phyloP scores from a whole-genome alignment of 2,888 invertebrate species.

The Eilema caniola region DNA sequence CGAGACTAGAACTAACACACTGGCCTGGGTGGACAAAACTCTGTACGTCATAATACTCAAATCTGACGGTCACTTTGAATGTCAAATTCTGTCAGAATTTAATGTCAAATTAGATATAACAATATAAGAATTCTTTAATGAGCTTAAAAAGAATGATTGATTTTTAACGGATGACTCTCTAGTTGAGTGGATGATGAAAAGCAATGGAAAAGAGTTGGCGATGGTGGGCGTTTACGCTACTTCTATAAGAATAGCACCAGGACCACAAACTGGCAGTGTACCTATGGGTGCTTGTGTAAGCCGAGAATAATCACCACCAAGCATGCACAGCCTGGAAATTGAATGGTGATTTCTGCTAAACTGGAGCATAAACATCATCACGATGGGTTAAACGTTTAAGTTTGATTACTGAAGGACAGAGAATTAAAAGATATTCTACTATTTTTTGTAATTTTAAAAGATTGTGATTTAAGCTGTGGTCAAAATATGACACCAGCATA shows the following conservation, averaged over 20 bases:
- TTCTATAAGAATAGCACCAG: conserved; percentile 41
- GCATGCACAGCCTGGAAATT: conserved; percentile 19
- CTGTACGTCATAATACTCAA: too few species aligned
- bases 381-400: conserved; percentile 50
- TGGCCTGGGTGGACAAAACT: too few species aligned
- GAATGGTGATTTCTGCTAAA: conserved; percentile 53
- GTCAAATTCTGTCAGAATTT: too few species aligned
- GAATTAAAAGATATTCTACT: too few species aligned
- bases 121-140: too few species aligned
- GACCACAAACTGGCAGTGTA: conserved; percentile 57
- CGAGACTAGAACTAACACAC: too few species aligned
- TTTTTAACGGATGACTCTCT: conserved; percentile 6
- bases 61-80: too few species aligned
- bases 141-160: not conserved
- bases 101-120: too few species aligned
- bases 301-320: conserved; percentile 50
- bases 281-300: conserved; percentile 55
- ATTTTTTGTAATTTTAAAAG: too few species aligned
- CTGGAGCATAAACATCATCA: conserved; percentile 78
- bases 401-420: conserved; percentile 32
- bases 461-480: not conserved
- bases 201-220: conserved; percentile 51
- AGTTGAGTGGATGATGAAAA: conserved; percentile 48
- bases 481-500: too few species aligned
- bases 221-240: conserved; percentile 58